Conservation (phyloP, 2,888 invertebrate genomes). For the Tortrix viridana region DNA sequence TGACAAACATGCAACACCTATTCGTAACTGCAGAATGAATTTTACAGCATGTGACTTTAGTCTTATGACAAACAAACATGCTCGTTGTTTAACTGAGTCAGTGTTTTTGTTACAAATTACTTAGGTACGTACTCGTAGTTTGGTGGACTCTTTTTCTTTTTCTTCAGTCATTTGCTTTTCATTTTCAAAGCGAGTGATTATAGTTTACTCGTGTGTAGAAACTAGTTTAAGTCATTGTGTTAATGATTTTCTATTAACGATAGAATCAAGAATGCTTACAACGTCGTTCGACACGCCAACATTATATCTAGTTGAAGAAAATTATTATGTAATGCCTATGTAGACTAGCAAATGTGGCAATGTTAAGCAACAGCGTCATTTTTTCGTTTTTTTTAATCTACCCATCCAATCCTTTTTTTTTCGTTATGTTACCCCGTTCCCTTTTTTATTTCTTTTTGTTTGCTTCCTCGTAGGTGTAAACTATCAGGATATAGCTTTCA, state of each 20-base stretch:
- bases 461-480: slow-evolving; percentile 69
- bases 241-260: background rate
- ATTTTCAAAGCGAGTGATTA: slow-evolving; percentile 3
- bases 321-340: too few species aligned
- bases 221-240: slow-evolving; percentile 1
- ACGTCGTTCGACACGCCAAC: background rate
- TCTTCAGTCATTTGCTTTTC: slow-evolving; percentile 12
- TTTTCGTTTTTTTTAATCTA: slow-evolving; percentile 28
- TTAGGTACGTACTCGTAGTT: slow-evolving; percentile 11
- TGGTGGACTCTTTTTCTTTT: slow-evolving; percentile 13
- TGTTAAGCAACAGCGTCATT: slow-evolving; percentile 1
- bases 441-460: slow-evolving; percentile 43
- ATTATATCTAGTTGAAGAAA: too few species aligned
- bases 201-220: background rate
- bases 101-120: slow-evolving; percentile 19
- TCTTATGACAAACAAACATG: slow-evolving; percentile 10
- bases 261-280: background rate
- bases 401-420: slow-evolving; percentile 27
- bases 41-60: background rate
- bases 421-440: slow-evolving; percentile 35
- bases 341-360: too few species aligned
- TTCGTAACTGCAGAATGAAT: too few species aligned
- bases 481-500: slow-evolving; percentile 82
- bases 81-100: slow-evolving; percentile 9
- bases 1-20: too few species aligned